phyloP scores from a whole-genome alignment of 2,113 vertebrate species.

The Sylvia atricapilla region DNA sequence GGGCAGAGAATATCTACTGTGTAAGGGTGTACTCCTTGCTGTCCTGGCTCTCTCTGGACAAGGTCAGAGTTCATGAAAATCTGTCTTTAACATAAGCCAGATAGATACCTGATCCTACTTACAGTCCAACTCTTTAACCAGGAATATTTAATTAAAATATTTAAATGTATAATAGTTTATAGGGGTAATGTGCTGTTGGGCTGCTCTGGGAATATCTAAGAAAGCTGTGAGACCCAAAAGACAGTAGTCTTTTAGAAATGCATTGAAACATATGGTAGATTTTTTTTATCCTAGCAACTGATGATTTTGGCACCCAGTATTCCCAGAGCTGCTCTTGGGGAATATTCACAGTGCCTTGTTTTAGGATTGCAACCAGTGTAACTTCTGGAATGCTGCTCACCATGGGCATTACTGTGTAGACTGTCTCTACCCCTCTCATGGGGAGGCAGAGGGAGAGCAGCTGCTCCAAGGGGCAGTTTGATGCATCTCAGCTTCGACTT shows the following conservation, averaged over 20 bases:
- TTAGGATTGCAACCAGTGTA: not conserved
- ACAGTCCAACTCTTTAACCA: not conserved
- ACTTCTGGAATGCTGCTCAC: not conserved
- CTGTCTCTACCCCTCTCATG: not conserved
- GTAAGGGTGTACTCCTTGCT: not conserved
- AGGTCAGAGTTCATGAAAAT: not conserved
- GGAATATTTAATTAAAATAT: not conserved
- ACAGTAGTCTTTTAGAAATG: not conserved
- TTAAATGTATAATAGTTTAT: not conserved
- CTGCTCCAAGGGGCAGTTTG: not conserved
- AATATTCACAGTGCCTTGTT: not conserved
- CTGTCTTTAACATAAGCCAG: not conserved
- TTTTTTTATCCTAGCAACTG: not conserved
- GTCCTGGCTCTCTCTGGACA: not conserved
- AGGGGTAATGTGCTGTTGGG: not conserved
- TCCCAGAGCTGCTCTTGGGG: not conserved
- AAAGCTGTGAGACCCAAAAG: not conserved
- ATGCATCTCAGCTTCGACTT: not conserved
- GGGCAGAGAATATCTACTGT: not conserved
- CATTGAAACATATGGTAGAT: not conserved
- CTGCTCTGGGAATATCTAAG: not conserved
- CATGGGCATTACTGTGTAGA: not conserved
- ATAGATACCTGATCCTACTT: not conserved
- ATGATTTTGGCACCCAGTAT: not conserved
- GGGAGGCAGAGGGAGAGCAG: not conserved